Evolutionary conservation across 2,797 vertebrate genomes (phyloP), one percentile per base, ranked within the genome.

Genomic region (Gallinago stenura): DNA sequence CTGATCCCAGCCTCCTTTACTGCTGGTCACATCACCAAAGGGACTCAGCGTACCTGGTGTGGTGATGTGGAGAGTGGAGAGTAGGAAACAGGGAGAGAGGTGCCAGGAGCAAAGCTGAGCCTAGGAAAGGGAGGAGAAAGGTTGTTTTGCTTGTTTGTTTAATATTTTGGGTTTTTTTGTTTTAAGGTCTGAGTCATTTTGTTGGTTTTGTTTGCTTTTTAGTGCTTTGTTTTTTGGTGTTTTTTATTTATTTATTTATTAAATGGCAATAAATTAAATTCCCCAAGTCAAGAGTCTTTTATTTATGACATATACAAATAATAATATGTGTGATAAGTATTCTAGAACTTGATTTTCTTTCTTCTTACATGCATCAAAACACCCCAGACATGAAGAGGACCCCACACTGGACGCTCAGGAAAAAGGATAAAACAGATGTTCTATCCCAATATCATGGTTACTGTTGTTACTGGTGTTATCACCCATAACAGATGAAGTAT

Each of bases 351-450:
- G 7, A 21, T 66, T 17, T 37, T 57, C 9, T 58, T 53, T 48
- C 20, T 61, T 82, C 10, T 21, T 15, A n/a, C 8, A 33, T 8
- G 10, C 66, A 73, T 41, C 26, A 62, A 66, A 70, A 41, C 4
- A 57, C 4, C 1, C 3, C 20, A 82, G 12, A 33, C 17, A 26
- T 2, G 1, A 13, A 64, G 10, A 71, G 8, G 19, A 24, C 4
- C 0, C 6, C 6, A 1, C 1, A 15, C 6, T 11, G 3, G 2
- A 16, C 8, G 46, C 17, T 15, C 9, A 53, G 28, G 19, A 73
- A 81, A 86, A 81, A 20, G 1, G 17, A 50, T 53, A n/a, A 87
- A 81, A 68, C 2, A 4, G 68, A 43, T n/a, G 2, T 1, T 48
- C 4, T 56, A 17, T 37, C 3, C 13, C 7, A 30, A 8, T 24